Evolutionary conservation across 2,888 invertebrate species (phyloP).

Genomic region (Parapristionchus giblindavisi): DNA sequence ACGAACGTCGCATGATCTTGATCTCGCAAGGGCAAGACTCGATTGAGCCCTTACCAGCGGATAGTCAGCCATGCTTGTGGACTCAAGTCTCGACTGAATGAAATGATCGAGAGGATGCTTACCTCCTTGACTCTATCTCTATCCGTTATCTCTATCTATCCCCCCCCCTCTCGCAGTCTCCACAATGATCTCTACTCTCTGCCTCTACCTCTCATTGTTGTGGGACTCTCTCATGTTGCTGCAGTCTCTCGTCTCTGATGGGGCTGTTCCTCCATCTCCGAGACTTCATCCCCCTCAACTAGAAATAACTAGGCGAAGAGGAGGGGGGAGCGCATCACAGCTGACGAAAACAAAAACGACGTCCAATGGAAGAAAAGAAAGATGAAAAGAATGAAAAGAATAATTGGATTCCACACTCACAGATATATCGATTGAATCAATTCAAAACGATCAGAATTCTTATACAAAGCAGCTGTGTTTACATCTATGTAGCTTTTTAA

Average conservation of each 20-base stretch:
- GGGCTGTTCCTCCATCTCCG: neutral
- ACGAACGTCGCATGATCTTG: neutral
- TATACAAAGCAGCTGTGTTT: too few relatives aligned
- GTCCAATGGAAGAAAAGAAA: constrained; percentile 10
- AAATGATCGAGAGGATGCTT: neutral
- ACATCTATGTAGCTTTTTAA: too few relatives aligned
- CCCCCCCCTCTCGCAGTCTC: constrained; percentile 9
- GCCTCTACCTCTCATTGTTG: constrained; percentile 14
- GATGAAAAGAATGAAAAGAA: neutral
- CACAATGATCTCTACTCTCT: constrained; percentile 24
- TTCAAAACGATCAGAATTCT: too few relatives aligned
- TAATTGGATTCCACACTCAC: neutral
- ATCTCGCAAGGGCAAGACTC: constrained; percentile 21
- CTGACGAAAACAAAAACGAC: constrained; percentile 34
- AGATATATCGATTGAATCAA: neutral
- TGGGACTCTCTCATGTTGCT: neutral
- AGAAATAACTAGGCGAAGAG: constrained; percentile 1
- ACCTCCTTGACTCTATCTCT: constrained; percentile 6
- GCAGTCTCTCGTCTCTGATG: constrained; percentile 1
- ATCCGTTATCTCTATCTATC: neutral
- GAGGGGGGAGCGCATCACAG: constrained; percentile 8
- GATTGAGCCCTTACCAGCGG: constrained; percentile 34
- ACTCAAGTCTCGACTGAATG: neutral
- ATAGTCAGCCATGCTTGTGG: constrained; percentile 31
- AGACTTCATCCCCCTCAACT: constrained; percentile 16